Percentiles rank a stretch among this genome's conserved stretches.
Conservation (phyloP, 2,113 vertebrate species). For the Argyrosomus japonicus region DNA sequence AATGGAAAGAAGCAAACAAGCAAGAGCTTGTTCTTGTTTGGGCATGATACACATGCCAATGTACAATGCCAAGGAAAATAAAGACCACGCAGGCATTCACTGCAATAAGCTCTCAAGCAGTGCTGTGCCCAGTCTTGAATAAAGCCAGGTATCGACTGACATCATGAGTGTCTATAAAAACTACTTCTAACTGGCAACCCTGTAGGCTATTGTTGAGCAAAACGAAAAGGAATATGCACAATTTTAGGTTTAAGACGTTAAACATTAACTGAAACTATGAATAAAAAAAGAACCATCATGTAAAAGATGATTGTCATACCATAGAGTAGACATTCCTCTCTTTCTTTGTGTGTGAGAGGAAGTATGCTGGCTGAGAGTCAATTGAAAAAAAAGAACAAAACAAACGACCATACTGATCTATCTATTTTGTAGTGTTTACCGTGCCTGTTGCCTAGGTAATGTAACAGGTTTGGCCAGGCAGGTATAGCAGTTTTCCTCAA, state of each 20-base stretch:
- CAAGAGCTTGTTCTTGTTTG: constrained; percentile 59
- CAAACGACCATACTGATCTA: neutral
- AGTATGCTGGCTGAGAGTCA: constrained; percentile 6
- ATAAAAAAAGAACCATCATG: neutral
- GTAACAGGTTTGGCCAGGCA: constrained; percentile 36
- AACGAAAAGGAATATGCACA: neutral
- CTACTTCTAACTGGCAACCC: neutral
- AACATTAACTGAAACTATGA: neutral
- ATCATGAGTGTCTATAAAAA: neutral
- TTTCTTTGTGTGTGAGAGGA: neutral
- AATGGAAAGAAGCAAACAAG: constrained; percentile 49
- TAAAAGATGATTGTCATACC: neutral
- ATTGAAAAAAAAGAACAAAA: constrained; percentile 3
- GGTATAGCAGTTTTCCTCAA: constrained; percentile 6
- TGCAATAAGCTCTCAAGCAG: constrained; percentile 9
- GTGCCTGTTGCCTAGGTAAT: constrained; percentile 27
- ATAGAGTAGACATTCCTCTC: neutral
- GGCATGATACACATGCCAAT: constrained; percentile 23
- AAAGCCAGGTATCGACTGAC: neutral
- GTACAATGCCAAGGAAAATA: constrained; percentile 37
- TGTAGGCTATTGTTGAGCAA: constrained; percentile 13
- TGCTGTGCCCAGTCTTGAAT: constrained; percentile 19
- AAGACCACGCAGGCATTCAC: constrained; percentile 3
- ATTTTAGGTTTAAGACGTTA: neutral
- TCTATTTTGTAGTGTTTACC: constrained; percentile 2